Evolutionary conservation across 2,113 vertebrate species (phyloP), one percentile per base, ranked within the genome.

Genomic region (Brachyhypopomus gauderio): DNA sequence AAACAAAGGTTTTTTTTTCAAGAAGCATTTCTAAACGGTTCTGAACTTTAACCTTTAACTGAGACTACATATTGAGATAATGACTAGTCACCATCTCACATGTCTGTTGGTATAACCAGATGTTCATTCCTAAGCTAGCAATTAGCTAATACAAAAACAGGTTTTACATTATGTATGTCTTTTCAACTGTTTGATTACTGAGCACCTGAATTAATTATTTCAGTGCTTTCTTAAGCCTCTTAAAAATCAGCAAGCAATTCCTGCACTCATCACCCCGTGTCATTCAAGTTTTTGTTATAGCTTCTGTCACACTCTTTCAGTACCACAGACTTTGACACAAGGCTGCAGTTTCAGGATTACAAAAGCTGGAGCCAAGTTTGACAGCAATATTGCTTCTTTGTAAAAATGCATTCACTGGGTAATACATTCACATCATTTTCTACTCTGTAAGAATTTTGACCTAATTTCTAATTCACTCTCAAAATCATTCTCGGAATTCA

Each of bases 231-330:
- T 4, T 81, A 5, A 34, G 83, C 86, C 38, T 70, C 83, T 19
- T 95, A 94, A 17, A 95, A 94, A 8, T 95, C 96, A n/a, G 95
- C 94, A 79, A 71, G 89, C 82, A 97, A 92, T 86, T 97, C 96
- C 90, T 97, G 83, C 75, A 96, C 71, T 19, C 95, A 90, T 95
- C 96, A 97, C 55, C 96, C 95, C 60, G 94, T 94, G 80, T 91
- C 87, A 48, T 91, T 85, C 70, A 97, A 22, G 38, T 91, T 93
- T 86, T 97, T 89, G 73, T 96, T 97, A 87, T 95, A 97, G 91
- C 90, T 85, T 96, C 95, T 87, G 95, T 90, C 0, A 81, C 23
- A 62, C 85, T 90, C 89, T 77, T 84, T 95, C 86, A 96, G 76
- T 84, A 89, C 82, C 41, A 96, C 88, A 56, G 83, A 84, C 86